Evolutionary conservation across 2,888 invertebrate species (phyloP).

Genomic region (Catocala nupta): DNA sequence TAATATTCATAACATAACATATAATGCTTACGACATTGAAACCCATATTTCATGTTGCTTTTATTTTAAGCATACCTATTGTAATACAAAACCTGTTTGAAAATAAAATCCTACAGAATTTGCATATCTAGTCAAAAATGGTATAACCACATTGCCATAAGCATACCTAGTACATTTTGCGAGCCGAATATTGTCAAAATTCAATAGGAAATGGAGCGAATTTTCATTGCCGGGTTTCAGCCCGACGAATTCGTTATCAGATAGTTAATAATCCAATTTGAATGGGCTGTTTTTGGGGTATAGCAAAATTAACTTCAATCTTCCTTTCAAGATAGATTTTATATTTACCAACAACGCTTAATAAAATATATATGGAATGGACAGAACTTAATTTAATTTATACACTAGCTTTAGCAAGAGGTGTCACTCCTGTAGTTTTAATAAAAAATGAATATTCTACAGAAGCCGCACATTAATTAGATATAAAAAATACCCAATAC

Average conservation of each 20-base stretch:
- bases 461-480: no score
- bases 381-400: background rate
- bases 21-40: no score
- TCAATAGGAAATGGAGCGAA: constrained; percentile 62
- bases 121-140: background rate
- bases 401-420: no score
- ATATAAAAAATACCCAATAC: no score
- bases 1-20: no score
- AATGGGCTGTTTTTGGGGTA: constrained; percentile 49
- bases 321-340: constrained; percentile 29
- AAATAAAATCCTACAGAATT: background rate
- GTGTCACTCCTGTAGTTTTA: no score
- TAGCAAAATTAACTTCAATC: constrained; percentile 41
- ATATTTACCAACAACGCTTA: constrained; percentile 12
- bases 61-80: no score
- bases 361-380: constrained; percentile 3
- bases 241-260: constrained; percentile 73
- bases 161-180: constrained; percentile 8
- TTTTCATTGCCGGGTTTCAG: constrained; percentile 69
- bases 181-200: constrained; percentile 51
- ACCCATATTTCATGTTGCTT: no score
- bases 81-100: background rate
- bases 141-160: constrained; percentile 1
- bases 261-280: constrained; percentile 77
- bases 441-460: no score